Evolutionary conservation across 2,797 vertebrate genomes (phyloP), one percentile per base, ranked within the genome.

Genomic region (Tolypeutes matacus): DNA sequence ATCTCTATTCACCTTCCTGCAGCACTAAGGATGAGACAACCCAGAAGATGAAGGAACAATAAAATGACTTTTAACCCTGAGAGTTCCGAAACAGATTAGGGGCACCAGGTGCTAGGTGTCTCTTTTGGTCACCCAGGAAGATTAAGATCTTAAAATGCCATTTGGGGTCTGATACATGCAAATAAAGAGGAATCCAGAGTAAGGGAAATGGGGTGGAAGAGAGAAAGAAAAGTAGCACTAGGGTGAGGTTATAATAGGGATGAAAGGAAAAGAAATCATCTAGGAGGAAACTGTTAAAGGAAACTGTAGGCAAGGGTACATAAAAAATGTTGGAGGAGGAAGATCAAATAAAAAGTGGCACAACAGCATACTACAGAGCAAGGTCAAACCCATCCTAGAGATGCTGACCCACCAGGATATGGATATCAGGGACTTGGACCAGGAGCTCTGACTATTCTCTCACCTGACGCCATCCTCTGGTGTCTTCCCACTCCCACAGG

Each of bases 361-460:
- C 46, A 46, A 46, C 64, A 98, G 98, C 93, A 98, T 98, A 0
- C 96, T 98, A 51, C 98, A 98, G 95, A 98, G 97, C 0, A 98
- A 98, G 78, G 98, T 98, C 58, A 98, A 98, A 94, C 98, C 98
- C 17, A 97, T 98, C 90, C 94, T 98, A 42, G 98, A 98, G 80
- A 98, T 98, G 92, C 95, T 98, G 77, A 98, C 98, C 14, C 98
- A 98, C 91, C 98, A 98, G 86, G 98, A 98, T 21, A 98, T 98
- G 42, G 98, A 98, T 1, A 98, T 98, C 95, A 98, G 98, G 69
- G 98, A 98, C 75, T 98, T 98, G 21, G 98, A 98, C 91, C 98
- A 98, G 97, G 98, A 98, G 98, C 98, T 1, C 97, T 98, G 56
- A 97, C 95, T 51, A 97, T 46, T 97, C 97, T 90, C 96, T 97